Percentiles rank a stretch among this genome's conserved stretches.
Evolutionary conservation across 1,140 invertebrate species (phyloP).

Genomic region (Achatina immaculata): DNA sequence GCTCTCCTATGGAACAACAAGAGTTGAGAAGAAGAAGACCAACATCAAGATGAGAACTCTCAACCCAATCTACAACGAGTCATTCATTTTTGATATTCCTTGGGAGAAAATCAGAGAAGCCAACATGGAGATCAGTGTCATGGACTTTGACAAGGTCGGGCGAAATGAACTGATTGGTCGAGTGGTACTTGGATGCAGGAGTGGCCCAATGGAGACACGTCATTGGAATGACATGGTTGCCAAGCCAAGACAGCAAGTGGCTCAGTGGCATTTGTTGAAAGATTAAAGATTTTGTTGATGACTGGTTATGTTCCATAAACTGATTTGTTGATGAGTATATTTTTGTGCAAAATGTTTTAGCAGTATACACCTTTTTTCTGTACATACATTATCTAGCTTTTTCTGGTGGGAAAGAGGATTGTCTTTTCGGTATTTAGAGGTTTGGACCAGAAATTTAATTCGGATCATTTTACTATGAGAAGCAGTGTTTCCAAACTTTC

Average conservation of each 20-base stretch:
- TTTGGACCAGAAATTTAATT: too few species aligned
- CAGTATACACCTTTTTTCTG: neutral
- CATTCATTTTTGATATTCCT: conserved; percentile 76
- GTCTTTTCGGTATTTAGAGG: too few species aligned
- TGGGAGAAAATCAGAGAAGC: conserved; percentile 85
- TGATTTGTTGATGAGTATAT: conserved; percentile 11
- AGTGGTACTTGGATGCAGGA: conserved; percentile 82
- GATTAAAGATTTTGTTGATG: conserved; percentile 51
- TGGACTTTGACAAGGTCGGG: conserved; percentile 92
- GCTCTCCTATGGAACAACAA: conserved; percentile 73
- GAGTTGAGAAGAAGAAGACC: conserved; percentile 77
- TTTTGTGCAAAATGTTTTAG: conserved; percentile 5
- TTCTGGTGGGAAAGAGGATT: too few species aligned
- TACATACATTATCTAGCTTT: neutral
- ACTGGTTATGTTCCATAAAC: neutral
- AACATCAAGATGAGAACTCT: conserved; percentile 74
- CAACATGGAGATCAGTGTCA: conserved; percentile 86
- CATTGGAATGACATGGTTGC: conserved; percentile 93
- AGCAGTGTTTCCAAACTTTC: too few species aligned
- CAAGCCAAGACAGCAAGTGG: conserved; percentile 85
- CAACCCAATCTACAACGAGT: conserved; percentile 77
- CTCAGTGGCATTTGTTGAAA: conserved; percentile 86
- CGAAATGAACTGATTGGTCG: conserved; percentile 91
- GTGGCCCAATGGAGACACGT: conserved; percentile 85
- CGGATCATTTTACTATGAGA: too few species aligned